Percentiles rank a stretch among this genome's conserved stretches.
Conservation (phyloP, 2,113 vertebrate genomes). For the Pygoscelis antarcticus region DNA sequence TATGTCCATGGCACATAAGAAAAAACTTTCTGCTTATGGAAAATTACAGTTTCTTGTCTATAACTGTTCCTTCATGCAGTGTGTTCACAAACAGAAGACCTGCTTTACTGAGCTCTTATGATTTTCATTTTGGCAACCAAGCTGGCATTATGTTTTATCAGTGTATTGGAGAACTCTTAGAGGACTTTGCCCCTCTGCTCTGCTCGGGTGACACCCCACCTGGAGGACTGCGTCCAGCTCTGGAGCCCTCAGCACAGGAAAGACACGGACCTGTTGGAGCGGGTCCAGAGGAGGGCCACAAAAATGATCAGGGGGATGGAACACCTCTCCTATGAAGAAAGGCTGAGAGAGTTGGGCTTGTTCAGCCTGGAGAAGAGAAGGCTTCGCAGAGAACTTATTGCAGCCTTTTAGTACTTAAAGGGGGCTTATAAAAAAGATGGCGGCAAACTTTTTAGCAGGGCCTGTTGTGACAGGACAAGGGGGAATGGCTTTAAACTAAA, state of each 20-base stretch:
- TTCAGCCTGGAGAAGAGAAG: neutral
- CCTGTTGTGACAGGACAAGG: neutral
- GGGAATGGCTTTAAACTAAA: neutral
- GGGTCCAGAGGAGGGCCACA: fast-evolving
- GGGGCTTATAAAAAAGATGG: neutral
- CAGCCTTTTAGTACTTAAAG: neutral
- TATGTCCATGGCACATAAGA: neutral
- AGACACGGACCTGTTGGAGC: neutral
- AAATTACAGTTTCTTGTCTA: neutral
- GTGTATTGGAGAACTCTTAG: neutral
- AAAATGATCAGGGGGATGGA: neutral
- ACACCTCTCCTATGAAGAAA: neutral
- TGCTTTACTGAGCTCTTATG: neutral
- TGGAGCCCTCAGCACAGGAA: neutral
- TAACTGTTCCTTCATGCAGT: neutral
- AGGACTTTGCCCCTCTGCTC: neutral
- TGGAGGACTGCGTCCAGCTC: fast-evolving
- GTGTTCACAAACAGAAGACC: neutral
- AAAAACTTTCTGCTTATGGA: neutral
- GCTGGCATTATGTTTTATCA: neutral
- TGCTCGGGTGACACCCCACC: fast-evolving
- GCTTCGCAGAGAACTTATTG: fast-evolving
- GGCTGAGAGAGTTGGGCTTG: neutral
- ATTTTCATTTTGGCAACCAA: neutral
- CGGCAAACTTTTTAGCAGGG: neutral